Conservation (phyloP, 2,113 vertebrate genomes). For the Holacanthus passer region DNA sequence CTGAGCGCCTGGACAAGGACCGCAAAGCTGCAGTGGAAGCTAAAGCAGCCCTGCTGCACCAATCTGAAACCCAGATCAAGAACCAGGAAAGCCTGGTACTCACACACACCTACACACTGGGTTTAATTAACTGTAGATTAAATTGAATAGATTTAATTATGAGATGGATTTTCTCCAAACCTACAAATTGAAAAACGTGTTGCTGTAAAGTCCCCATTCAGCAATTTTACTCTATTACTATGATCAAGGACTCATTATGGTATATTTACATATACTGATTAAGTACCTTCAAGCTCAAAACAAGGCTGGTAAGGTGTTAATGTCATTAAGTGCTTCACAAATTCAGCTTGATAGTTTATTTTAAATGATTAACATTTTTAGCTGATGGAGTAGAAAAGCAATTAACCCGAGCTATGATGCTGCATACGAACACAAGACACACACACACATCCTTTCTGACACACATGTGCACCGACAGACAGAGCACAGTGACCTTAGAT, state of each 20-base stretch:
- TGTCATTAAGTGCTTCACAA: neutral
- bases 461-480: slow-evolving; percentile 14
- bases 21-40: slow-evolving; percentile 92
- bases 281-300: slow-evolving; percentile 10
- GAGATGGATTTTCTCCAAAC: neutral
- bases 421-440: slow-evolving; percentile 10
- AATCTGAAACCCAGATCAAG: slow-evolving; percentile 91
- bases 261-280: slow-evolving; percentile 18
- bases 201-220: neutral
- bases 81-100: slow-evolving; percentile 94
- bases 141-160: neutral
- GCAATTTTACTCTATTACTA: neutral
- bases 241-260: neutral
- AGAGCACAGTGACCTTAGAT: slow-evolving; percentile 69
- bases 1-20: slow-evolving; percentile 93
- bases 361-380: slow-evolving; percentile 1
- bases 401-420: neutral
- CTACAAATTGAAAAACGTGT: neutral
- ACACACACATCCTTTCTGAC: neutral
- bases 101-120: neutral
- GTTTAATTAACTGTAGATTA: neutral
- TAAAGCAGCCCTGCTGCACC: slow-evolving; percentile 89
- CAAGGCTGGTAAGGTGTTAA: neutral
- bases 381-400: neutral
- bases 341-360: slow-evolving; percentile 3